Base-by-base conservation (phyloP, 2,113 vertebrate species). In the Stercorarius parasiticus region DNA sequence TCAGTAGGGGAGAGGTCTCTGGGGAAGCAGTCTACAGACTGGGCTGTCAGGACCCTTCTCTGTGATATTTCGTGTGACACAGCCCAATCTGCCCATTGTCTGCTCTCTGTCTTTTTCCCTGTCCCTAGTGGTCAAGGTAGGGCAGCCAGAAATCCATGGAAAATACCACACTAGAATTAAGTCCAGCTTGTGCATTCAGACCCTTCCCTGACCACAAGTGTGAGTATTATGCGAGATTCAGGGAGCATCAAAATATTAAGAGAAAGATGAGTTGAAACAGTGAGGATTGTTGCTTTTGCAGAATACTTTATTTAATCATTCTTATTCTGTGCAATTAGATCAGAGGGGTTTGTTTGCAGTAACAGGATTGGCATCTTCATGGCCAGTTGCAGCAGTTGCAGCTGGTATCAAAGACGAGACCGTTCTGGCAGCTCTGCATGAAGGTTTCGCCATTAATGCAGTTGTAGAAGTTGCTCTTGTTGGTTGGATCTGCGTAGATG, bases 351-450 rank as follows among this genome's bases (percentile, higher is more conserved):
- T 11, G 6, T 9, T 30, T 22, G 53, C 23, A 38, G 40, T 29
- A 1, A 1, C 0, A 14, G 61, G 7, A 2, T 18, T 4, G 13
- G 29, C 18, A 6, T 19, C 76, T 77, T 96, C 56, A 86, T 7
- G 97, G 42, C 98, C 98, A 98, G 96, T 97, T 98, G 94, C 98
- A 99, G 96, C 98, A 98, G n/a, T 76, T 76, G 87, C 98, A 98
- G 93, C 69, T 93, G 64, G 85, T 0, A 18, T 99, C 97, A 20
- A 98, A 98, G 77, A 98, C 96, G 17, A 98, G 97, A 3, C 97
- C 93, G 0, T 13, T 1, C 6, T 76, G 52, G 34, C 98, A 98
- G 40, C 95, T 62, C 81, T 98, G 47, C 45, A 25, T 0, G 4
- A 97, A 97, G 26, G 95, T 97, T 13, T 71, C 1, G 4, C 98